Conservation (phyloP, 2,888 invertebrate genomes). For the Agrochola lychnidis region DNA sequence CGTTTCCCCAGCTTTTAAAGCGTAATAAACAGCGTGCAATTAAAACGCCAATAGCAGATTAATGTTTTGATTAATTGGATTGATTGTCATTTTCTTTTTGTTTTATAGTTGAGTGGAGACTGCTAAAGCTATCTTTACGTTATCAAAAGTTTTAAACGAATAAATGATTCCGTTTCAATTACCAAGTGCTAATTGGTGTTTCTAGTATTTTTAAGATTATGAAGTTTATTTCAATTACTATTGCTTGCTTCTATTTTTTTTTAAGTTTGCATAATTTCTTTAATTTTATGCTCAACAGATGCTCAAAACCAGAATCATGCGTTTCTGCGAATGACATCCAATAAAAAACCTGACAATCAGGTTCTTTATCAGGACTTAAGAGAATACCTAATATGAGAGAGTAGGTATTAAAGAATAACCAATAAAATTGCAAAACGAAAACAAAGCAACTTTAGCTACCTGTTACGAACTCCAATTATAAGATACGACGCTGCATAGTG, state of each 20-base stretch:
- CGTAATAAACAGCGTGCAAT: constrained; percentile 89
- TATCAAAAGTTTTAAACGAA: neutral
- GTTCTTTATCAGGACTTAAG: constrained; percentile 22
- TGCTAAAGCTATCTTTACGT: neutral
- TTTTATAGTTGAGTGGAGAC: neutral
- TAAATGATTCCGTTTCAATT: too few species aligned
- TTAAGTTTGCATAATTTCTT: constrained; percentile 4
- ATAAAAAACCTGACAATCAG: constrained; percentile 1
- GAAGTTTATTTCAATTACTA: too few species aligned
- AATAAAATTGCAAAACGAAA: constrained; percentile 57
- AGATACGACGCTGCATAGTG: constrained; percentile 62
- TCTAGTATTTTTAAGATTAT: too few species aligned
- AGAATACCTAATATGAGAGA: constrained; percentile 9
- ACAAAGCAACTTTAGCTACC: constrained; percentile 56
- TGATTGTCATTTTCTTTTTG: constrained; percentile 34
- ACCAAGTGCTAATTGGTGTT: too few species aligned
- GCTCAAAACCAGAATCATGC: constrained; percentile 3
- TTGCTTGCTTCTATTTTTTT: too few species aligned
- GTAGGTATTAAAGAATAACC: constrained; percentile 42
- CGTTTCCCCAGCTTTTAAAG: constrained; percentile 89
- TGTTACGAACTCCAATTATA: constrained; percentile 63
- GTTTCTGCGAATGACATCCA: neutral
- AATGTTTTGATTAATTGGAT: constrained; percentile 84
- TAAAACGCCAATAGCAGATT: constrained; percentile 89
- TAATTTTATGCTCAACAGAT: constrained; percentile 2